Evolutionary conservation across 2,888 invertebrate species (phyloP).

Genomic region (Phyto melanocephala): DNA sequence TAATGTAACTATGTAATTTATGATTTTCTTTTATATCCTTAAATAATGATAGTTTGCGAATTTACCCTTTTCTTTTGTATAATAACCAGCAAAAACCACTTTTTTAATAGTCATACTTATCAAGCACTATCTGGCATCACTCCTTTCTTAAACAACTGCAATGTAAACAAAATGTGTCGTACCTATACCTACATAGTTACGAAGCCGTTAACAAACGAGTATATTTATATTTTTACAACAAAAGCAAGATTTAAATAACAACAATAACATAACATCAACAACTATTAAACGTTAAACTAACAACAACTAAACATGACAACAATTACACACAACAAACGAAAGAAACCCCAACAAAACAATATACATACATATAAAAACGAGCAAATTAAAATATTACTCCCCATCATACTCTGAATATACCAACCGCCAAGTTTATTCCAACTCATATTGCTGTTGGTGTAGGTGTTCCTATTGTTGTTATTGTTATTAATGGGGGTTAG

Average conservation of each 20-base stretch:
- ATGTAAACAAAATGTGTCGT: background rate
- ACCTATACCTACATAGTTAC: background rate
- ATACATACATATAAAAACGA: conserved; percentile 8
- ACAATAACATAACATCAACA: conserved; percentile 26
- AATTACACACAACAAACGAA: conserved; percentile 49
- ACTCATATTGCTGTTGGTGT: background rate
- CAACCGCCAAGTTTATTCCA: conserved; percentile 28
- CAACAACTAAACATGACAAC: conserved; percentile 43
- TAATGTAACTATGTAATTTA: too few relatives aligned
- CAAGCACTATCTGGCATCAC: conserved; percentile 31
- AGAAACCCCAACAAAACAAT: background rate
- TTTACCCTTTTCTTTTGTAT: too few relatives aligned
- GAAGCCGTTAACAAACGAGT: background rate
- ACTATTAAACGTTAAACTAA: conserved; percentile 43
- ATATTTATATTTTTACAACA: background rate
- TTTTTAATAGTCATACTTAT: too few relatives aligned
- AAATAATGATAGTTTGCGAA: too few relatives aligned
- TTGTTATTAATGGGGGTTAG: background rate
- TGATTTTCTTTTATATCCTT: too few relatives aligned
- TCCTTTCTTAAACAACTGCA: background rate
- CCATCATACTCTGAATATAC: background rate
- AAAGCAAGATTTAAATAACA: conserved; percentile 6
- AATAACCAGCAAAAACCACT: too few relatives aligned
- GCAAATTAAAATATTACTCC: conserved; percentile 19
- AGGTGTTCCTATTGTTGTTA: background rate